Evolutionary conservation across 1,140 invertebrate species (phyloP).

Genomic region (Drosophila ohnishii): DNA sequence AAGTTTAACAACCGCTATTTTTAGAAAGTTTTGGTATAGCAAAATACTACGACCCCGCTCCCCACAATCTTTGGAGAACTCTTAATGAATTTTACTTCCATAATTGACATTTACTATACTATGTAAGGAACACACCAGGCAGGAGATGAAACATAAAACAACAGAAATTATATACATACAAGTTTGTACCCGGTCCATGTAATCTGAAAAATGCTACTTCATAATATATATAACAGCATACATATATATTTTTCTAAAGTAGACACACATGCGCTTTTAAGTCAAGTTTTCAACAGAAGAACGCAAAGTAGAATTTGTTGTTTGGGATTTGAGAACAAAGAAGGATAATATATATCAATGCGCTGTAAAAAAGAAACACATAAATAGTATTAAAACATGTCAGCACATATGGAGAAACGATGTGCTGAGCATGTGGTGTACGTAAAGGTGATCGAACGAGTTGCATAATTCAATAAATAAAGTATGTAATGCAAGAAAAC

Average conservation of each 20-base stretch:
- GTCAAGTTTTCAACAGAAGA: constrained; percentile 22
- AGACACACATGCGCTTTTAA: constrained; percentile 61
- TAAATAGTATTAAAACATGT: constrained; percentile 66
- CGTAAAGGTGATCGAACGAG: constrained; percentile 66
- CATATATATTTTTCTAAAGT: constrained; percentile 79
- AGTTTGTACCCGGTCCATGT: constrained; percentile 80
- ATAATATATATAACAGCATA: constrained; percentile 70
- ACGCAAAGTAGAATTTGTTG: constrained; percentile 52
- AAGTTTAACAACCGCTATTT: background rate
- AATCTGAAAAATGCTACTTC: constrained; percentile 73
- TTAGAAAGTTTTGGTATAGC: constrained; percentile 12
- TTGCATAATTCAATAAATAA: constrained; percentile 76
- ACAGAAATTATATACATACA: constrained; percentile 77
- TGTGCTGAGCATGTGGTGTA: constrained; percentile 53
- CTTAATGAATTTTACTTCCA: constrained; percentile 76
- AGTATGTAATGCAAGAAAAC: constrained; percentile 53
- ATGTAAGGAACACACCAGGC: constrained; percentile 44
- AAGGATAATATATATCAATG: constrained; percentile 72
- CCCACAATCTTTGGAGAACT: constrained; percentile 42
- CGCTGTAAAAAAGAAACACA: constrained; percentile 73
- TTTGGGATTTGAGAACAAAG: constrained; percentile 44
- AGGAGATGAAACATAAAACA: constrained; percentile 17
- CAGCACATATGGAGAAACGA: constrained; percentile 35
- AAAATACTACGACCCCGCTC: constrained; percentile 22
- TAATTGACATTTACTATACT: constrained; percentile 63